phyloP scores from a whole-genome alignment of 2,797 vertebrate genomes.

The Acipenser transmontanus region DNA sequence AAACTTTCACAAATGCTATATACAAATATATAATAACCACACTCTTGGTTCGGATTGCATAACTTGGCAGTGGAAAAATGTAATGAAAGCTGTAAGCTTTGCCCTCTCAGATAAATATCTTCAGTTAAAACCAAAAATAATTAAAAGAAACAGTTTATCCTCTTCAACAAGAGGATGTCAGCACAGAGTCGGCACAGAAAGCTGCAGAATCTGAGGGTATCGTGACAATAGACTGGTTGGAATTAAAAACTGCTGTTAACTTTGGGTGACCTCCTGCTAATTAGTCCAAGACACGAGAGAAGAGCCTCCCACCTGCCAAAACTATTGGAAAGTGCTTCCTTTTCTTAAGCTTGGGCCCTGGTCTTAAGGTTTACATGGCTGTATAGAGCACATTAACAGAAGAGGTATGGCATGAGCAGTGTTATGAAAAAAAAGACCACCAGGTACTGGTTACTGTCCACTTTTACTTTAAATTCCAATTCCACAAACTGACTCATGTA shows the following conservation, averaged over 20 bases:
- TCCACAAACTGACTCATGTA: no score
- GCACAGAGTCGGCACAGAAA: not conserved
- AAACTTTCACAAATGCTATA: no score
- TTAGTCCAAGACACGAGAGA: constrained; percentile 27
- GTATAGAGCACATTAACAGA: not conserved
- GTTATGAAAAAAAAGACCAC: no score
- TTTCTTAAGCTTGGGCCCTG: not conserved
- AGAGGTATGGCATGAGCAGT: not conserved
- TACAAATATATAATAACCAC: no score
- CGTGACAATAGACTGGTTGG: not conserved
- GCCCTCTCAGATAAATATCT: not conserved
- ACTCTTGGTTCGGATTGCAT: no score
- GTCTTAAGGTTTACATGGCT: not conserved
- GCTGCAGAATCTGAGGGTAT: not conserved
- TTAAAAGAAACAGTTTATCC: not conserved
- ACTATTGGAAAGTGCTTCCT: not conserved
- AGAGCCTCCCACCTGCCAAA: not conserved
- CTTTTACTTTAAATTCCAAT: no score
- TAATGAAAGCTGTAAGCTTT: no score
- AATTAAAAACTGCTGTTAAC: constrained; percentile 21
- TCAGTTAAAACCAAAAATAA: not conserved
- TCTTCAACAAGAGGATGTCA: not conserved
- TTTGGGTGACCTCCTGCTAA: constrained; percentile 27
- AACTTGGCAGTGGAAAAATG: no score
- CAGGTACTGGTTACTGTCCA: no score